phyloP scores from a whole-genome alignment of 2,797 vertebrate genomes.

The Gobionotothen gibberifrons region DNA sequence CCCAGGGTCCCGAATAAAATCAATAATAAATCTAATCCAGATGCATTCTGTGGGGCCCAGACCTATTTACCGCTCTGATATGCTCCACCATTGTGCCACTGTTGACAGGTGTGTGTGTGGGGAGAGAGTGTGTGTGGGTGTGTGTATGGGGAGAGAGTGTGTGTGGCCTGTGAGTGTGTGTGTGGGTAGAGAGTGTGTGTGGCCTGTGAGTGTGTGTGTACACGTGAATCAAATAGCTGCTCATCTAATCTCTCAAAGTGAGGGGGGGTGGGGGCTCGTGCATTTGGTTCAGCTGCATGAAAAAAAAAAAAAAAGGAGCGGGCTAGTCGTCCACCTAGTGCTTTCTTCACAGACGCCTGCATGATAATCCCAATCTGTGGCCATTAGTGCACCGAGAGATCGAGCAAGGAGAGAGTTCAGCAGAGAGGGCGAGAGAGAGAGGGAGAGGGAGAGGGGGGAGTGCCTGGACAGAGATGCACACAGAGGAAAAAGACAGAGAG shows the following conservation, averaged over 20 bases:
- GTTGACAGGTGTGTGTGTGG: slow-evolving; percentile 56
- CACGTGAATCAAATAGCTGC: slow-evolving; percentile 69
- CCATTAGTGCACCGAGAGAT: slow-evolving; percentile 81
- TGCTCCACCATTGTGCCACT: slow-evolving; percentile 41
- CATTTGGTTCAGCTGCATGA: slow-evolving; percentile 60
- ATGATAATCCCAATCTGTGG: slow-evolving; percentile 88
- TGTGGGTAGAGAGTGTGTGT: slow-evolving; percentile 18
- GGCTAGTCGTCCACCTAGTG: slow-evolving; percentile 69
- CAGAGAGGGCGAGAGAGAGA: slow-evolving; percentile 48
- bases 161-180: slow-evolving; percentile 8
- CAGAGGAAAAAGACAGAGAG: slow-evolving; percentile 58
- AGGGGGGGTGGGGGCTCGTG: slow-evolving; percentile 43
- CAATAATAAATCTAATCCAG: slow-evolving; percentile 71
- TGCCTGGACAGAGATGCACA: slow-evolving; percentile 62
- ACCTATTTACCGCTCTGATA: slow-evolving; percentile 35
- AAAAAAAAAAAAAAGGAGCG: slow-evolving; percentile 48
- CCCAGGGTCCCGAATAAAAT: slow-evolving; percentile 52
- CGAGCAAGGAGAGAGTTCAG: slow-evolving; percentile 64
- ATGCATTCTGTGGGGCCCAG: slow-evolving; percentile 43
- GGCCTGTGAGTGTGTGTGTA: slow-evolving; percentile 9
- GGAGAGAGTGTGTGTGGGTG: no score
- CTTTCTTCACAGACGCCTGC: slow-evolving; percentile 82
- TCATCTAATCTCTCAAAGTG: slow-evolving; percentile 81
- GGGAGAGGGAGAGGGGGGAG: slow-evolving; percentile 30
- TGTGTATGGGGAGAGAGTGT: no score